phyloP scores from a whole-genome alignment of 1,140 invertebrate species.

The Temnothorax curvispinosus region DNA sequence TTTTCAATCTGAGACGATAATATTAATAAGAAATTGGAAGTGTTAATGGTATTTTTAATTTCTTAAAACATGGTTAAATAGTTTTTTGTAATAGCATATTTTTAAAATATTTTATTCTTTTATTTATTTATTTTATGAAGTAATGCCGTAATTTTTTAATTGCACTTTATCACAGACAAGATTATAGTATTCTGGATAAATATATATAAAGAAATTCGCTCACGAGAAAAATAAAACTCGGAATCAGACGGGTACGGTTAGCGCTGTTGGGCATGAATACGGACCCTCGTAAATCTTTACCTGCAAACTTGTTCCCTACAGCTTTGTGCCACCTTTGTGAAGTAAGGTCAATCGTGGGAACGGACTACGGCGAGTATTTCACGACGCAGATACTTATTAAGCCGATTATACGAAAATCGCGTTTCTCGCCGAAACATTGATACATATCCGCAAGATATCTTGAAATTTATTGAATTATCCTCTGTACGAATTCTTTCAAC shows the following conservation, averaged over 20 bases:
- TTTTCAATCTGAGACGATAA: background rate
- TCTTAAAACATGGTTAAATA: background rate
- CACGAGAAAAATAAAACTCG: background rate
- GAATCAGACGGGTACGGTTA: background rate
- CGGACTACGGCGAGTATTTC: slow-evolving; percentile 4
- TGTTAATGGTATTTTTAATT: background rate
- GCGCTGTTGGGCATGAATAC: slow-evolving; percentile 31
- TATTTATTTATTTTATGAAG: background rate
- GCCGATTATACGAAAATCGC: slow-evolving; percentile 6
- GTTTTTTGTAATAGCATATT: background rate
- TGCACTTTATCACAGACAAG: background rate
- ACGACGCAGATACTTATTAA: slow-evolving; percentile 24
- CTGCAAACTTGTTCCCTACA: slow-evolving; percentile 14
- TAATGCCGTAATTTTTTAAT: background rate
- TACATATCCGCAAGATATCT: background rate
- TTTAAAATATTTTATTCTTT: background rate
- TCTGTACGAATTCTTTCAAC: background rate
- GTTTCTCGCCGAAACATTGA: background rate
- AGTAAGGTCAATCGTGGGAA: slow-evolving; percentile 40
- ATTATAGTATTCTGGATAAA: background rate
- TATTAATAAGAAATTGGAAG: background rate
- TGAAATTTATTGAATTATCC: background rate
- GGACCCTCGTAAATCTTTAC: slow-evolving; percentile 30
- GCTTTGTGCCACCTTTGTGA: slow-evolving; percentile 19
- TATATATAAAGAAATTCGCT: slow-evolving; percentile 4